phyloP scores from a whole-genome alignment of 2,113 vertebrate genomes.

The Acrocephalus kingi region DNA sequence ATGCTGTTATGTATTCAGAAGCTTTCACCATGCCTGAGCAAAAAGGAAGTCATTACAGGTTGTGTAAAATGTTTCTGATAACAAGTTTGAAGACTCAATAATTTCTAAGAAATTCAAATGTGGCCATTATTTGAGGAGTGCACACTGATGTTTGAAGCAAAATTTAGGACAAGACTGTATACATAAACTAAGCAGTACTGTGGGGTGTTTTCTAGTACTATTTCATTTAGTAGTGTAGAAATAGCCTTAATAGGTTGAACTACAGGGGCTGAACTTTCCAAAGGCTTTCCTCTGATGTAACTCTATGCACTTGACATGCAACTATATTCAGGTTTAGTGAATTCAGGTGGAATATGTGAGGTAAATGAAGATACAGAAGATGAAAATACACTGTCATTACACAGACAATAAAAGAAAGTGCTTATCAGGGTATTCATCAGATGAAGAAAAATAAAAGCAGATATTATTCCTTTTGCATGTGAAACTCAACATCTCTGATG shows the following conservation, averaged over 20 bases:
- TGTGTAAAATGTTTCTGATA: neutral
- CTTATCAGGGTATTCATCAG: neutral
- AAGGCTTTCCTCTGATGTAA: neutral
- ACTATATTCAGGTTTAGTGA: neutral
- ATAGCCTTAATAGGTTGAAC: neutral
- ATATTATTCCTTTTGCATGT: neutral
- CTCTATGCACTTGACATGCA: neutral
- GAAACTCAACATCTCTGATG: neutral
- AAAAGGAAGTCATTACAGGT: neutral
- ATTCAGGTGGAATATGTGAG: neutral
- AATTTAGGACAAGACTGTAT: neutral
- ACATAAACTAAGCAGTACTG: neutral
- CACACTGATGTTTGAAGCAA: neutral
- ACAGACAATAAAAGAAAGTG: neutral
- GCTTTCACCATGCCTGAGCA: neutral
- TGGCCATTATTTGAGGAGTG: neutral
- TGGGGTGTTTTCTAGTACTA: neutral
- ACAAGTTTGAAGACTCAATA: neutral
- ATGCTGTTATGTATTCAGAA: neutral
- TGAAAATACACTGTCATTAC: neutral
- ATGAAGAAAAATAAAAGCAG: neutral
- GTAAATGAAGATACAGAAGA: neutral
- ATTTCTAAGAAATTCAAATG: neutral
- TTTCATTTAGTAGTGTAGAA: neutral
- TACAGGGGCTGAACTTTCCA: neutral